phyloP scores from a whole-genome alignment of 2,888 invertebrate genomes.

The Camptogramma bilineatum region DNA sequence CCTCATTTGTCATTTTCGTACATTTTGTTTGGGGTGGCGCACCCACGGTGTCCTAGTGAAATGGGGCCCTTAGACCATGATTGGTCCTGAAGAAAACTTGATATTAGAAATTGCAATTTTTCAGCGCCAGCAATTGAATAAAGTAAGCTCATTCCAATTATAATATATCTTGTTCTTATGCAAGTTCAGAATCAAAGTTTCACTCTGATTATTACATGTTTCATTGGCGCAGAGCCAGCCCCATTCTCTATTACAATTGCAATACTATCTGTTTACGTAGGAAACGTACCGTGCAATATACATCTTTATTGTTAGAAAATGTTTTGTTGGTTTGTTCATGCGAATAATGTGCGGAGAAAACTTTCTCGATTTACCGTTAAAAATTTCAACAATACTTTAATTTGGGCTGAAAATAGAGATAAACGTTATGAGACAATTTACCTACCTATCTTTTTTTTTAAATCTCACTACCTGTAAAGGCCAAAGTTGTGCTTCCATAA shows the following conservation, averaged over 20 bases:
- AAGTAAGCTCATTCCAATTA: conserved; percentile 4
- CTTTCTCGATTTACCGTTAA: not conserved
- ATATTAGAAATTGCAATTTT: not conserved
- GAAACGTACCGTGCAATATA: conserved; percentile 11
- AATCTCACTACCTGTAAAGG: too few relatives aligned
- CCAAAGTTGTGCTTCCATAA: too few relatives aligned
- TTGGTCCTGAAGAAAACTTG: too few relatives aligned
- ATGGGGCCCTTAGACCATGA: too few relatives aligned
- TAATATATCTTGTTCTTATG: conserved; percentile 7
- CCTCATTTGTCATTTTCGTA: too few relatives aligned
- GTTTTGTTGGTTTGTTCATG: conserved; percentile 5
- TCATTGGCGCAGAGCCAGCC: conserved; percentile 26
- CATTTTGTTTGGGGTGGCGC: too few relatives aligned
- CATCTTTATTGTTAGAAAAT: conserved; percentile 11
- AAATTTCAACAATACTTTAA: not conserved
- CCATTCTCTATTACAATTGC: conserved; percentile 30
- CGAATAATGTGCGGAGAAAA: not conserved
- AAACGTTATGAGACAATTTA: too few relatives aligned
- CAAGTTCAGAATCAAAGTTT: conserved; percentile 24
- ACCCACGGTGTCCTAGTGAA: too few relatives aligned
- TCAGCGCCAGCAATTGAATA: not conserved
- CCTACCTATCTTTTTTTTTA: too few relatives aligned
- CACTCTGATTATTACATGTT: conserved; percentile 18
- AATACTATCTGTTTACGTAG: conserved; percentile 26
- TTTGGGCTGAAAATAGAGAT: not conserved